phyloP scores from a whole-genome alignment of 2,797 vertebrate genomes.

The Danio kyathit region DNA sequence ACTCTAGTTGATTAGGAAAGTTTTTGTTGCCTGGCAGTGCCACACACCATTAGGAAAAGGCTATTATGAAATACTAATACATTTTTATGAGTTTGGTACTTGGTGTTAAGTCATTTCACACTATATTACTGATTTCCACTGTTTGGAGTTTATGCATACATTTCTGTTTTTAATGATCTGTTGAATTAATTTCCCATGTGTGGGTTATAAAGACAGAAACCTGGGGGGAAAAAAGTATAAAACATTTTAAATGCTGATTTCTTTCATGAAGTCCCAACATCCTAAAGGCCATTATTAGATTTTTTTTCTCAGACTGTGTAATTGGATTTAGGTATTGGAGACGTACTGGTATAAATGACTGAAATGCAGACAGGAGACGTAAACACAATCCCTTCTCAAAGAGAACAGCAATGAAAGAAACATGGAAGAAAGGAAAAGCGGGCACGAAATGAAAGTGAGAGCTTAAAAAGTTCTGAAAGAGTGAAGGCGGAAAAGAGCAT shows the following conservation, averaged over 20 bases:
- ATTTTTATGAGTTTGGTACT: slow-evolving; percentile 61
- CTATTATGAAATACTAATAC: slow-evolving; percentile 57
- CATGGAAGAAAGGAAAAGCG: slow-evolving; percentile 5
- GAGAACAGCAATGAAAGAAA: slow-evolving; percentile 26
- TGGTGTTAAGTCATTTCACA: slow-evolving; percentile 62
- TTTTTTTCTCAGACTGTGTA: slow-evolving; percentile 43
- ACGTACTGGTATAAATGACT: slow-evolving; percentile 47
- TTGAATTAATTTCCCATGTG: slow-evolving; percentile 64
- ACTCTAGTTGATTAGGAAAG: slow-evolving; percentile 42
- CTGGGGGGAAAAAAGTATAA: slow-evolving; percentile 47
- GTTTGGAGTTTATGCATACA: slow-evolving; percentile 57
- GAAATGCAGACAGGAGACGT: slow-evolving; percentile 46
- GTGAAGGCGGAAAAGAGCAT: slow-evolving; percentile 6
- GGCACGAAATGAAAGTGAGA: not conserved
- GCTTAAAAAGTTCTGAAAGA: slow-evolving; percentile 11
- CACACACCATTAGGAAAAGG: slow-evolving; percentile 49
- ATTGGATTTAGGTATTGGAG: slow-evolving; percentile 60
- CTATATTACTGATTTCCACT: slow-evolving; percentile 61
- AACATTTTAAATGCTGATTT: slow-evolving; percentile 46
- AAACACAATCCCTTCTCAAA: slow-evolving; percentile 43
- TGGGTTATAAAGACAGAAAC: slow-evolving; percentile 55
- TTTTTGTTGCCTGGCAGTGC: slow-evolving; percentile 56
- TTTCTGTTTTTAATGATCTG: slow-evolving; percentile 63
- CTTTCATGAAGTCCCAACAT: slow-evolving; percentile 51
- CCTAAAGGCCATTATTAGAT: slow-evolving; percentile 54